A percentile compares a stretch with the other conserved stretches of the same genome.
Evolutionary conservation across 2,797 vertebrate genomes (phyloP).

Genomic region (Coendou prehensilis): DNA sequence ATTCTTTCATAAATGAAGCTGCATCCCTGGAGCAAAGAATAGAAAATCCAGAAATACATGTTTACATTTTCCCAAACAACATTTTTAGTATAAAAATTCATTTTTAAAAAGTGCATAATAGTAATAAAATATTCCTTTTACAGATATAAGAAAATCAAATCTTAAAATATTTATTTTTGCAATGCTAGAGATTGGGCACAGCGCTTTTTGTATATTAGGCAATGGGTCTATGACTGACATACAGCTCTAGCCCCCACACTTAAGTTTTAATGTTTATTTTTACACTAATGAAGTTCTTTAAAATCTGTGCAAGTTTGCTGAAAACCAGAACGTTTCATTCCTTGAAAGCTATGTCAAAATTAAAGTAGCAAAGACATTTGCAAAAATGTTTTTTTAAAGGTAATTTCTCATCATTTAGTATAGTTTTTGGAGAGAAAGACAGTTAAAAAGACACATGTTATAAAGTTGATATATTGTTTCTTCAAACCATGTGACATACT

Average conservation of each 20-base stretch:
- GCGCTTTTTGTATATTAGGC: background rate
- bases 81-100: background rate
- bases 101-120: background rate
- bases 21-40: background rate
- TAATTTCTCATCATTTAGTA: background rate
- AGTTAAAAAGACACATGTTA: background rate
- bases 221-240: background rate
- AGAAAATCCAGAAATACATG: background rate
- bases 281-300: background rate
- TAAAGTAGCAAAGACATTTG: background rate
- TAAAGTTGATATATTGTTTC: background rate
- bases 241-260: background rate
- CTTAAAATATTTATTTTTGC: background rate
- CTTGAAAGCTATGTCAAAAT: background rate
- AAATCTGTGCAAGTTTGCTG: background rate
- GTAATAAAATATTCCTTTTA: background rate
- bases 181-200: rapidly evolving
- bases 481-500: background rate
- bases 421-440: background rate
- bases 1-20: background rate
- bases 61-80: background rate
- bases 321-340: background rate
- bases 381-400: background rate
- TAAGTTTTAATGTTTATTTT: background rate
- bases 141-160: background rate